Evolutionary conservation across 2,797 vertebrate species (phyloP).

Genomic region (Hoplostethus mediterraneus): DNA sequence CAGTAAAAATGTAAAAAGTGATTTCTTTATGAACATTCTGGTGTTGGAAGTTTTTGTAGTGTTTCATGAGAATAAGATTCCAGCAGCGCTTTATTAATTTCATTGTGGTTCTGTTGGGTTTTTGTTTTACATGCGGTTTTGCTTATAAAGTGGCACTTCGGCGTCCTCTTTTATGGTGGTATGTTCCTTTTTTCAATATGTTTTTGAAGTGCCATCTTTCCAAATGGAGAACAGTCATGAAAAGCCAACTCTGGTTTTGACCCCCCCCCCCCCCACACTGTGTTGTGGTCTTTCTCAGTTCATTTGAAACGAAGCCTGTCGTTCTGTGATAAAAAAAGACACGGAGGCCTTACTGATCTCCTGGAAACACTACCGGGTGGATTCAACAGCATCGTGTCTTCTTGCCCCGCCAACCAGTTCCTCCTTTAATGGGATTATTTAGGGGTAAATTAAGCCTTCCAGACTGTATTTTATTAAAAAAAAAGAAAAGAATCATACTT

Average conservation of each 20-base stretch:
- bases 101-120: neutral
- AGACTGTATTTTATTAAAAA: too few relatives aligned
- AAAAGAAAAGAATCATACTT: too few relatives aligned
- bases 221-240: conserved; percentile 23
- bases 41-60: neutral
- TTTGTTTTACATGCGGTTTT: conserved; percentile 3
- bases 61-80: neutral
- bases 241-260: conserved; percentile 4
- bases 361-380: neutral
- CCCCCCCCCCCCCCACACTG: neutral
- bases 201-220: conserved; percentile 8
- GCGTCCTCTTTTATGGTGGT: neutral
- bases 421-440: neutral
- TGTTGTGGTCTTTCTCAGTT: conserved; percentile 21
- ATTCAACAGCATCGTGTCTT: conserved; percentile 4
- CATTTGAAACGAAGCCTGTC: conserved; percentile 9
- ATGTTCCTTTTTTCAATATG: conserved; percentile 5
- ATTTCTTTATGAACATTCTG: neutral
- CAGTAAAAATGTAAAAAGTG: neutral
- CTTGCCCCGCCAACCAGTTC: neutral
- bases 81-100: conserved; percentile 7
- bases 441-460: too few relatives aligned
- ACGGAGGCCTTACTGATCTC: neutral
- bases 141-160: neutral
- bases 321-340: neutral